phyloP scores from a whole-genome alignment of 2,113 vertebrate species.

The Columba janthina region DNA sequence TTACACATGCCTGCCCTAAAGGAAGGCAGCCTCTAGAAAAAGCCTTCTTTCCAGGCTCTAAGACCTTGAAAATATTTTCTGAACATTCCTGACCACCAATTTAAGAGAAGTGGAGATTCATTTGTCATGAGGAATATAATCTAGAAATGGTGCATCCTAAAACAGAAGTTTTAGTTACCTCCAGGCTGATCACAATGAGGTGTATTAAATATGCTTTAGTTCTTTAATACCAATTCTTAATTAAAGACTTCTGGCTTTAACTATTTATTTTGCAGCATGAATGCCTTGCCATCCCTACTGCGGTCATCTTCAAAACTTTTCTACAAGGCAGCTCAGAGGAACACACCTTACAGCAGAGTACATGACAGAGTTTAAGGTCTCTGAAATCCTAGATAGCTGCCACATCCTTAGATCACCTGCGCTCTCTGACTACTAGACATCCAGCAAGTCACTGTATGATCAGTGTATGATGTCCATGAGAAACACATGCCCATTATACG shows the following conservation, averaged over 20 bases:
- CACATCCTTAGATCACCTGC: background rate
- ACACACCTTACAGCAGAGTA: background rate
- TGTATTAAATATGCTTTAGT: background rate
- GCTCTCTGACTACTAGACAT: background rate
- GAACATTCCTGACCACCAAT: background rate
- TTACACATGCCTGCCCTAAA: background rate
- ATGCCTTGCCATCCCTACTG: background rate
- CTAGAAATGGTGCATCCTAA: background rate
- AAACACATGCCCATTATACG: background rate
- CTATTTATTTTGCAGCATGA: background rate
- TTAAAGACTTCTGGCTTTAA: background rate
- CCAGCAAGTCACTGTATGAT: background rate
- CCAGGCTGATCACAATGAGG: background rate
- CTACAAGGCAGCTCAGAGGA: background rate
- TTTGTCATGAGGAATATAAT: background rate
- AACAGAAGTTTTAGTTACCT: background rate
- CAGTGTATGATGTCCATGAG: background rate
- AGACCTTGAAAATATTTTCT: background rate
- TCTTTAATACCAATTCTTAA: background rate
- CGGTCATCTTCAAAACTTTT: background rate
- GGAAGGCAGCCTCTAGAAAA: background rate
- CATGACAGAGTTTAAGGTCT: background rate
- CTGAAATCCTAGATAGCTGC: background rate
- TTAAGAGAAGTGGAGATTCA: background rate
- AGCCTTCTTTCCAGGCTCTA: background rate